Evolutionary conservation across 2,797 vertebrate species (phyloP).

Genomic region (Diglossa cyanea): DNA sequence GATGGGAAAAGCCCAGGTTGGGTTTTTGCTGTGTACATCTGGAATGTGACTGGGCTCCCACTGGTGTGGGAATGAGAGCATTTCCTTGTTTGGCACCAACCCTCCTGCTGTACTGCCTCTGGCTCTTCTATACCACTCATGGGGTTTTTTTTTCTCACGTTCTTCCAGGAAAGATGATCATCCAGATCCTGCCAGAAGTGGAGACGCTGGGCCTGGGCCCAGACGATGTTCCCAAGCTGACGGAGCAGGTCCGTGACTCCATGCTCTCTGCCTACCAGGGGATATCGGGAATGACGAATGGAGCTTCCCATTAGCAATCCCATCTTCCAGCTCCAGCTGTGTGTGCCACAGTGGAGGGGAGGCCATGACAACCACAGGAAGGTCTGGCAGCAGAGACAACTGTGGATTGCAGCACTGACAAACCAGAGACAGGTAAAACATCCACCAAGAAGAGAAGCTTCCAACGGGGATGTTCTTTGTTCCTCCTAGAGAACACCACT

Average conservation of each 20-base stretch:
- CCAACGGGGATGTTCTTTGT: background rate
- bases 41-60: background rate
- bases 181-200: constrained; percentile 42
- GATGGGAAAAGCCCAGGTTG: background rate
- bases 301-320: background rate
- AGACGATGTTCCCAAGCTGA: background rate
- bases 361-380: background rate
- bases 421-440: background rate
- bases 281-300: background rate
- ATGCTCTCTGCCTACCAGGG: background rate
- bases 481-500: background rate
- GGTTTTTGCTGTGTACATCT: background rate
- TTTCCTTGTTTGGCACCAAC: background rate
- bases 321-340: background rate
- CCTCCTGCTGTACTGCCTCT: background rate
- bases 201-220: background rate
- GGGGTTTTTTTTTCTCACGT: background rate
- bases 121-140: background rate
- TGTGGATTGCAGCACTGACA: background rate
- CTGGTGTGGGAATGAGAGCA: background rate
- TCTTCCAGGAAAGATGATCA: background rate
- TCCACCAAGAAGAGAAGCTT: background rate
- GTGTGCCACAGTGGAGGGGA: background rate
- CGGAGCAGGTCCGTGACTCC: background rate
- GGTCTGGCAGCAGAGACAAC: background rate